These are phyloP conservation scores for Synanthedon andrenaeformis DNA, from an alignment of 2,888 invertebrate genomes.

Conservation along the genomic window DNA sequence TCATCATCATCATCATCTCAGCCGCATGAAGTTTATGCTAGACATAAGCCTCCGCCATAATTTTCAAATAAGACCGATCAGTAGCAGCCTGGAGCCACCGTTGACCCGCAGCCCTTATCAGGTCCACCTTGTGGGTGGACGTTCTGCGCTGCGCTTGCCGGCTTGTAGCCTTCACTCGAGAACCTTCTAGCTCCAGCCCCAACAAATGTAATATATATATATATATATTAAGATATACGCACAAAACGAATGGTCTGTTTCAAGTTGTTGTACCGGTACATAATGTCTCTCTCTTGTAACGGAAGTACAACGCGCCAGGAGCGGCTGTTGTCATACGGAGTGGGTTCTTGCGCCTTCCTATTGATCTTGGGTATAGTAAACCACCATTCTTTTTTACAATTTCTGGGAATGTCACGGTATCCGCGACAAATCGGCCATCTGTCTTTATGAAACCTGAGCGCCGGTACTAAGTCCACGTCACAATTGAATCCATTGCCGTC, in stretches of 20 bases:
- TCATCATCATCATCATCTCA: too few species aligned
- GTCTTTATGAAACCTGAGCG: conserved; percentile 48
- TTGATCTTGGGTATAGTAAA: conserved; percentile 62
- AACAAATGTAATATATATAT: too few species aligned
- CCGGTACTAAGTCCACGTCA: conserved; percentile 67
- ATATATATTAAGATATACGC: conserved; percentile 14
- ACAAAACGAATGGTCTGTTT: conserved; percentile 51
- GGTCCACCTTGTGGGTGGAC: too few species aligned
- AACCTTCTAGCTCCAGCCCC: too few species aligned
- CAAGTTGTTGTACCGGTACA: conserved; percentile 41
- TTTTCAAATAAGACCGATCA: too few species aligned
- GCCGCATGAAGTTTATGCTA: too few species aligned
- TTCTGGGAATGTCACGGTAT: conserved; percentile 22
- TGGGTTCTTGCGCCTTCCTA: conserved; percentile 15
- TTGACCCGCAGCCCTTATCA: too few species aligned
- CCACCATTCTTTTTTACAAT: conserved; percentile 39
- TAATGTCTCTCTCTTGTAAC: conserved; percentile 58
- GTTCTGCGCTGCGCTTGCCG: too few species aligned
- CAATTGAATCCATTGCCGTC: conserved; percentile 31
- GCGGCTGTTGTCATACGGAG: conserved; percentile 18
- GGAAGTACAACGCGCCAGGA: conserved; percentile 69
- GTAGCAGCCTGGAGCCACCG: too few species aligned
- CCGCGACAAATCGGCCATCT: conserved; percentile 43
- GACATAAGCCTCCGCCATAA: too few species aligned
- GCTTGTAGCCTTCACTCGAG: too few species aligned